Percentiles rank a stretch among this genome's conserved stretches.
phyloP scores from a whole-genome alignment of 2,888 invertebrate species.

The Apotomis capreana region DNA sequence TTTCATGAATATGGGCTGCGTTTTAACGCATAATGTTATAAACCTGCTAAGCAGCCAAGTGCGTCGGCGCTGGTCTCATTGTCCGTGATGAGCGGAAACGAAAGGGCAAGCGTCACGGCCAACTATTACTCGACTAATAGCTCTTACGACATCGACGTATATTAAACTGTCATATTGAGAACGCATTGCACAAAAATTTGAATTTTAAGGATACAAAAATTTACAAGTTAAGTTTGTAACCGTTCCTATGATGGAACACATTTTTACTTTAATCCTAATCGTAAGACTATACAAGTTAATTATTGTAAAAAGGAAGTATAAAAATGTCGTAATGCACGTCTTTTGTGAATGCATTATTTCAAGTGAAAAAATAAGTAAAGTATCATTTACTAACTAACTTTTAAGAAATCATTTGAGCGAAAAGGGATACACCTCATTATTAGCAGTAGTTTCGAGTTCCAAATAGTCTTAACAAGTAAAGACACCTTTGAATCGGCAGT shows the following conservation, averaged over 20 bases:
- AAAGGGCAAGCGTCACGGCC: slow-evolving; percentile 58
- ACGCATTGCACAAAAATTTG: slow-evolving; percentile 4
- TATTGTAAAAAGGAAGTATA: too few relatives aligned
- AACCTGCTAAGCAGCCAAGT: slow-evolving; percentile 53
- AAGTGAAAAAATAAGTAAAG: too few relatives aligned
- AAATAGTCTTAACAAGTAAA: slow-evolving; percentile 13
- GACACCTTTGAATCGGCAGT: slow-evolving; percentile 19
- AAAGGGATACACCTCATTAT: neutral
- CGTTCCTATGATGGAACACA: too few relatives aligned
- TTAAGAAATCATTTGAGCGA: too few relatives aligned
- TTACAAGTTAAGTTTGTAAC: neutral
- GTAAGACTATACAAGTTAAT: too few relatives aligned
- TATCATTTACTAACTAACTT: too few relatives aligned
- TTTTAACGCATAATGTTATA: slow-evolving; percentile 1
- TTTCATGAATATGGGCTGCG: neutral
- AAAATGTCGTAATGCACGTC: too few relatives aligned
- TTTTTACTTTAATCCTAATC: too few relatives aligned
- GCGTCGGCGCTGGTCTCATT: slow-evolving; percentile 69
- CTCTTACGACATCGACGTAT: slow-evolving; percentile 19
- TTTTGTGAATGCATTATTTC: too few relatives aligned
- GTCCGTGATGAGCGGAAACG: slow-evolving; percentile 62
- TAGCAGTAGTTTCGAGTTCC: slow-evolving; percentile 7
- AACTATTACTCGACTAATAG: slow-evolving; percentile 42
- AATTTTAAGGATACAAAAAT: neutral
- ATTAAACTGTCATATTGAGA: slow-evolving; percentile 21